These are phyloP conservation scores for Forbesichthys papilliferus DNA, from an alignment of 2,113 vertebrate genomes.

Conservation along the genomic window DNA sequence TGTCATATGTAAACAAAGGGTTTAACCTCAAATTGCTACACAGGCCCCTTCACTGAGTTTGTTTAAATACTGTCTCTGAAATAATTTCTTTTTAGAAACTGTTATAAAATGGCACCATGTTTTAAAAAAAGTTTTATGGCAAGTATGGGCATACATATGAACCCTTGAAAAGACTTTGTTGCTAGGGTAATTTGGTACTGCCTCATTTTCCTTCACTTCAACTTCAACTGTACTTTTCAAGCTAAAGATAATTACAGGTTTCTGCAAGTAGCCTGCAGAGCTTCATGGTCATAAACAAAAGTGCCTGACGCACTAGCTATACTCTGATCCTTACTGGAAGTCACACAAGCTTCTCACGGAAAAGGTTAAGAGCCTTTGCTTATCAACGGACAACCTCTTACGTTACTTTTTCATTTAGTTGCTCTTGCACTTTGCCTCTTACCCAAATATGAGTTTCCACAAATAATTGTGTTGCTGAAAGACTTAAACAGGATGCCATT, in stretches of 20 bases:
- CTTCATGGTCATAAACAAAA: conserved; percentile 61
- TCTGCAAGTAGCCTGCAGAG: conserved; percentile 49
- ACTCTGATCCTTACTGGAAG: conserved; percentile 17
- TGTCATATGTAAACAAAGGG: conserved; percentile 13
- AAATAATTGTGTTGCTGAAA: conserved; percentile 61
- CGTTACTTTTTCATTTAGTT: conserved; percentile 31
- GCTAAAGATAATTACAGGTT: conserved; percentile 70
- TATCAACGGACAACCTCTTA: conserved; percentile 26
- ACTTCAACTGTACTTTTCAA: conserved; percentile 59
- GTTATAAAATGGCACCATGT: neutral
- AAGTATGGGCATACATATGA: too few relatives aligned
- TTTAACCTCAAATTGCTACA: neutral
- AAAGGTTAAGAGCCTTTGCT: conserved; percentile 15
- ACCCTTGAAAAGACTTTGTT: conserved; percentile 20
- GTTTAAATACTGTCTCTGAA: neutral
- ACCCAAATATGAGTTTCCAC: conserved; percentile 53
- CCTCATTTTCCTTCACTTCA: conserved; percentile 35
- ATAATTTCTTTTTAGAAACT: too few relatives aligned
- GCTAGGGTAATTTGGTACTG: conserved; percentile 8
- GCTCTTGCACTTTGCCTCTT: conserved; percentile 27
- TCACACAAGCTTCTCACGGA: neutral
- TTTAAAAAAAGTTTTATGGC: too few relatives aligned
- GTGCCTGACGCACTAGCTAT: conserved; percentile 29
- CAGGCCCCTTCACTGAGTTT: neutral
- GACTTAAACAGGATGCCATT: conserved; percentile 72